Evolutionary conservation across 2,888 invertebrate genomes (phyloP), one percentile per base, ranked within the genome.

Genomic region (Cylindroiulus punctatus): DNA sequence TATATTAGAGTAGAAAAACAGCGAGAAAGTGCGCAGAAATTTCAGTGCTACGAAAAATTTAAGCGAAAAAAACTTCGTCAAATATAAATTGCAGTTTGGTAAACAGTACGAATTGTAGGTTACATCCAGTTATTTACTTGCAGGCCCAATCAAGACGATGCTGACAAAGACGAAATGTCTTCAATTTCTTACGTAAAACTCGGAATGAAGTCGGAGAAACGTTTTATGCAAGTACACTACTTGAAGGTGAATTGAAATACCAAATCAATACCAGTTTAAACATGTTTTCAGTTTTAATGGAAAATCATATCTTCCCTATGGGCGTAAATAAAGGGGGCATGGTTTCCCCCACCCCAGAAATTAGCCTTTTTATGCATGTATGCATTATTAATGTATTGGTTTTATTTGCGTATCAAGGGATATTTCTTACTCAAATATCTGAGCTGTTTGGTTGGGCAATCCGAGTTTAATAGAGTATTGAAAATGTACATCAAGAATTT

Each of bases 161-260:
- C 30, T 84, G 85, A 8, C 57, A 87, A 52, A 85, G 87, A 26
- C 84, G 85, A 88, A n/a, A 86, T 87, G 30, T 87, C 87, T 8
- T 86, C 87, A 0, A 84, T 88, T 0, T 87, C 87, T 40, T 90
- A 88, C 89, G 89, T 91, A 1, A 90, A 90, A 87, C 90, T 92
- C 89, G 92, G 91, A 5, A 89, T 91, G 88, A 91, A 91, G 81
- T 90, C 91, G 10, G 89, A 90, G 8, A 91, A 91, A 88, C 88
- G 89, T 36, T 91, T 91, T 87, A 90, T 90, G 86, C 91, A 91
- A 87, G 90, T 91, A 19, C 92, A 92, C 88, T 92, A 92, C 88
- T 88, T 92, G 17, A 92, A 92, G 89, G 91, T 91, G 85, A 87
- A 87, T 42, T 42, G 44, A 36, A 22, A 36, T 14, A 17, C 22